Conservation (phyloP, 1,140 invertebrate species). For the Nasonia longicornis region DNA sequence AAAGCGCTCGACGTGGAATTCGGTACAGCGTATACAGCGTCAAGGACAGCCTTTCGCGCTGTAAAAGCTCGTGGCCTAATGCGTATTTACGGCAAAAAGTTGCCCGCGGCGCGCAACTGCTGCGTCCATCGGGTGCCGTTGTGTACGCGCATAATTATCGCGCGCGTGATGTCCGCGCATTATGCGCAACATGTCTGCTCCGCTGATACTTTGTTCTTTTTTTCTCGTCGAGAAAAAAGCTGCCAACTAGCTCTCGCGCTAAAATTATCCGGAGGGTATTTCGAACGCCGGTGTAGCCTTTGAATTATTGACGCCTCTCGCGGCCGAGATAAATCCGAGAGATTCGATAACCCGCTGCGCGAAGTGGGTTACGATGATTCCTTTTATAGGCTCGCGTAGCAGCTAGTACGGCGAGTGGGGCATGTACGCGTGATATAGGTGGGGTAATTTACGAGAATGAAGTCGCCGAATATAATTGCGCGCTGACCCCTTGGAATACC, state of each 20-base stretch:
- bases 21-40: background rate
- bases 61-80: conserved; percentile 52
- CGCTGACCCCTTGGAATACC: conserved; percentile 9
- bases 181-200: conserved; percentile 27
- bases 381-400: too few relatives aligned
- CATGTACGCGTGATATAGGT: background rate
- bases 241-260: too few relatives aligned
- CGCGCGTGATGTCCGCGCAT: background rate
- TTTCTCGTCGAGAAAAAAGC: background rate
- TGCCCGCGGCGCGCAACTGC: conserved; percentile 45
- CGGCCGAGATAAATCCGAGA: too few relatives aligned
- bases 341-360: too few relatives aligned
- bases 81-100: conserved; percentile 67
- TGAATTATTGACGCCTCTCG: too few relatives aligned
- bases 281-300: too few relatives aligned
- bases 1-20: background rate
- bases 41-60: conserved; percentile 54
- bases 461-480: background rate
- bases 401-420: too few relatives aligned
- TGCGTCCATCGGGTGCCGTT: conserved; percentile 43
- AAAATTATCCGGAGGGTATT: too few relatives aligned
- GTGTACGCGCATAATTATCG: conserved; percentile 34
- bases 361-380: too few relatives aligned
- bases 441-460: conserved; percentile 8
- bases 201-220: background rate